phyloP scores from a whole-genome alignment of 2,888 invertebrate genomes.

The Meliscaeva auricollis region DNA sequence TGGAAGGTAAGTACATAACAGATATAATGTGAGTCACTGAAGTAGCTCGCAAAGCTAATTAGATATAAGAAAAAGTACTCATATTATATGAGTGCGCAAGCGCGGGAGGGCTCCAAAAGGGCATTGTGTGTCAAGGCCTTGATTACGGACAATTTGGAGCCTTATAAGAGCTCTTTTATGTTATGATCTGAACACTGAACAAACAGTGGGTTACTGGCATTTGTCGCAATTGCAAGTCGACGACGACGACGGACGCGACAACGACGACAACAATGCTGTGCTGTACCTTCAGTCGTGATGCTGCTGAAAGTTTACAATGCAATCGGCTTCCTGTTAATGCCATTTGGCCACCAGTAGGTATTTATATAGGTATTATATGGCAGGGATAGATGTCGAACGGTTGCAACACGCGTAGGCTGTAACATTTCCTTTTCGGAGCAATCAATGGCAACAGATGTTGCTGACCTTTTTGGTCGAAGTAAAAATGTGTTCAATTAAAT shows the following conservation, averaged over 20 bases:
- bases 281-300: conserved; percentile 44
- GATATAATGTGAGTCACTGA: conserved; percentile 38
- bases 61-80: conserved; percentile 58
- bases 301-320: conserved; percentile 13
- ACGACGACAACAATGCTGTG: background rate
- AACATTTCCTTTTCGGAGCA: conserved; percentile 57
- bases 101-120: conserved; percentile 43
- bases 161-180: conserved; percentile 20
- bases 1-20: conserved; percentile 1
- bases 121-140: conserved; percentile 70
- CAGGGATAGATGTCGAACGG: conserved; percentile 38
- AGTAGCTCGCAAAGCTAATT: conserved; percentile 62
- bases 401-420: conserved; percentile 66
- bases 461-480: conserved; percentile 56
- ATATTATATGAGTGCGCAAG: conserved; percentile 1
- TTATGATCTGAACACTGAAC: conserved; percentile 26
- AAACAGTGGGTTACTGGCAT: conserved; percentile 66
- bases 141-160: conserved; percentile 51
- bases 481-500: conserved; percentile 54
- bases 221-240: conserved; percentile 9
- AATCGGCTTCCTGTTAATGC: conserved; percentile 56
- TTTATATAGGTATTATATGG: background rate
- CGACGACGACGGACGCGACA: background rate
- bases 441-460: conserved; percentile 69
- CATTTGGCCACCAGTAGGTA: conserved; percentile 4